These are phyloP conservation scores for Cartodere bifasciata DNA, from an alignment of 2,888 invertebrate species.

Conservation along the genomic window DNA sequence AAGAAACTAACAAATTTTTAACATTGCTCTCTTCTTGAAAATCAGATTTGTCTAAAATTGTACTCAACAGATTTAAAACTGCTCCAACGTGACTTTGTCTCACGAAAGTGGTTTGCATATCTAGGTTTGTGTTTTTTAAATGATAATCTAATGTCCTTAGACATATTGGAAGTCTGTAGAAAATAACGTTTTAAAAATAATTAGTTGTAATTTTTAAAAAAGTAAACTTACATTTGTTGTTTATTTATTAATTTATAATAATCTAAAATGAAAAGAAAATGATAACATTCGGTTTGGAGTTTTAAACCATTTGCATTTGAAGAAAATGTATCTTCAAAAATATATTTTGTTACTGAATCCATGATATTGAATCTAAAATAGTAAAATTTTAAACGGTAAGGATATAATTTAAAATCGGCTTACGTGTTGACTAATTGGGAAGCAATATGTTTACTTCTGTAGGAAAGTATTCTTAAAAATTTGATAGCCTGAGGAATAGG, in stretches of 20 bases:
- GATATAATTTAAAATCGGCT: slow-evolving; percentile 19
- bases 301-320: slow-evolving; percentile 40
- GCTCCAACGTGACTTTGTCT: slow-evolving; percentile 47
- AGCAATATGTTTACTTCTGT: slow-evolving; percentile 45
- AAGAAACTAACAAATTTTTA: slow-evolving; percentile 23
- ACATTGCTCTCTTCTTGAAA: background rate
- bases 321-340: slow-evolving; percentile 39
- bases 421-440: slow-evolving; percentile 39
- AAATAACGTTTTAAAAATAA: slow-evolving; percentile 7
- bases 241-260: slow-evolving; percentile 17
- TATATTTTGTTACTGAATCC: slow-evolving; percentile 41
- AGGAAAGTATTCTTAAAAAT: slow-evolving; percentile 56
- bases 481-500: slow-evolving; percentile 61
- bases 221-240: no score
- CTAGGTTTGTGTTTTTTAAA: slow-evolving; percentile 42
- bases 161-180: slow-evolving; percentile 38
- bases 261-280: slow-evolving; percentile 38
- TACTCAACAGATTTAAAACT: slow-evolving; percentile 35
- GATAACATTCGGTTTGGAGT: slow-evolving; percentile 51
- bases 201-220: slow-evolving; percentile 2
- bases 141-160: slow-evolving; percentile 45
- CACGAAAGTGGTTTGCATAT: slow-evolving; percentile 35
- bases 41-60: slow-evolving; percentile 1
- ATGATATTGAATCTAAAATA: slow-evolving; percentile 37
- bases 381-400: slow-evolving; percentile 5